Evolutionary conservation across 2,113 vertebrate genomes (phyloP), one percentile per base, ranked within the genome.

Genomic region (Poicephalus gulielmi): DNA sequence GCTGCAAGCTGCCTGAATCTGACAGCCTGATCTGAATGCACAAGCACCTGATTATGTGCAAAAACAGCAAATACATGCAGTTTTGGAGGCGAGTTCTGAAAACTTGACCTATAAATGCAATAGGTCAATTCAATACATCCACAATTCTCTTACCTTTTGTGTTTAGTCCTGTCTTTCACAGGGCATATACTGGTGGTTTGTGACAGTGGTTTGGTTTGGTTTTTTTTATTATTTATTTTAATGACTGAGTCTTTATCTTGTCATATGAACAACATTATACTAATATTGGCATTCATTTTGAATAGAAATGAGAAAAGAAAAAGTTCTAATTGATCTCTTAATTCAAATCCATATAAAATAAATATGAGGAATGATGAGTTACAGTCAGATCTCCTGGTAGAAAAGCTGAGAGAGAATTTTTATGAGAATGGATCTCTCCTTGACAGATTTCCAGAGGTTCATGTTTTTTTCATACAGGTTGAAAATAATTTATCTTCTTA

Each of bases 381-480:
- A 73, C 57, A 69, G 52, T 76, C 74, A 96, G 92, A 95, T 88
- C 78, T 91, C 70, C 25, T 80, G 53, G 63, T 73, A 82, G 82
- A 88, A 88, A 92, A 95, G 77, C 50, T 74, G 53, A 90, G 63
- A 25, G 79, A 83, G 92, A 96, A 88, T 94, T 92, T 96, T 95
- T 95, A 94, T 94, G 75, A 90, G 71, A 88, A 91, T 83, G 70
- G 59, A 77, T 92, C 59, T 90, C 91, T 94, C 67, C 89, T 49
- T 93, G 71, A 80, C 67, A 90, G 78, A 80, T 88, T 94, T 93
- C 59, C 82, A 83, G 92, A 86, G 68, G 39, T 94, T 94, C 92
- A 93, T 86, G 60, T 75, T 94, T 96, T 93, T 96, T 89, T 92
- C 80, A 95, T 94, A 39, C 2, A 5, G 17, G 17, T 81, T 5